Evolutionary conservation across 1,140 invertebrate genomes (phyloP).

Genomic region (Cotesia vestalis): DNA sequence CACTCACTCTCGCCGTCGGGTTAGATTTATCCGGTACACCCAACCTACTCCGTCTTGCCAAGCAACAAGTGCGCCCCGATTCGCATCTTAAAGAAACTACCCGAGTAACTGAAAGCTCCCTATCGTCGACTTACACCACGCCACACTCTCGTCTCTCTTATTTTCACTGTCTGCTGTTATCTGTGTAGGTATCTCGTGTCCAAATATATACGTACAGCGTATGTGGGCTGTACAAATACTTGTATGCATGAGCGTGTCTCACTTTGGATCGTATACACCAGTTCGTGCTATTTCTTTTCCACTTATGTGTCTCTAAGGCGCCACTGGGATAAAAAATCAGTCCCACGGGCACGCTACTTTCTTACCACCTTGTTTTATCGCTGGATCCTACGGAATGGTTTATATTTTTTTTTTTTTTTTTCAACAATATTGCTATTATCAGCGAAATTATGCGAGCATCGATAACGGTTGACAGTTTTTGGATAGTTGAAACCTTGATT

Average conservation of each 20-base stretch:
- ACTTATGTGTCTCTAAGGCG: slow-evolving; percentile 19
- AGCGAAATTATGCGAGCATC: background rate
- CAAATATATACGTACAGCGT: no score
- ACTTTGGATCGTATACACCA: slow-evolving; percentile 20
- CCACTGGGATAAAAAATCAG: slow-evolving; percentile 24
- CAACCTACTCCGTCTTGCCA: slow-evolving; percentile 47
- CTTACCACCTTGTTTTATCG: slow-evolving; percentile 33
- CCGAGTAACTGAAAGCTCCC: slow-evolving; percentile 32
- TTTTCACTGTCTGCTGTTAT: slow-evolving; percentile 34
- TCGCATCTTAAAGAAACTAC: slow-evolving; percentile 64
- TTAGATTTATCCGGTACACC: slow-evolving; percentile 19
- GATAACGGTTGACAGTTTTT: no score
- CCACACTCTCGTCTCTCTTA: slow-evolving; percentile 15
- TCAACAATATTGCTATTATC: background rate
- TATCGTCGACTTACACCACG: slow-evolving; percentile 17
- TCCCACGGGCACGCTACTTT: slow-evolving; percentile 28
- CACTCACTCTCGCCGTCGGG: no score
- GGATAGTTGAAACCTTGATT: no score
- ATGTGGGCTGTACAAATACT: background rate
- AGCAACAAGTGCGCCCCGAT: slow-evolving; percentile 62
- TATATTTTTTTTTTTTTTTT: slow-evolving; percentile 9
- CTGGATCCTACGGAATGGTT: slow-evolving; percentile 1
- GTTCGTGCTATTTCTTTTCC: slow-evolving; percentile 22
- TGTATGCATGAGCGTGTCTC: background rate
- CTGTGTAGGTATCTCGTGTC: slow-evolving; percentile 17